A percentile compares a stretch with the other conserved stretches of the same genome.
These are phyloP conservation scores for Actinostola sp. DNA, from an alignment of 92 coral and sea anemone species.

Conservation along the genomic window DNA sequence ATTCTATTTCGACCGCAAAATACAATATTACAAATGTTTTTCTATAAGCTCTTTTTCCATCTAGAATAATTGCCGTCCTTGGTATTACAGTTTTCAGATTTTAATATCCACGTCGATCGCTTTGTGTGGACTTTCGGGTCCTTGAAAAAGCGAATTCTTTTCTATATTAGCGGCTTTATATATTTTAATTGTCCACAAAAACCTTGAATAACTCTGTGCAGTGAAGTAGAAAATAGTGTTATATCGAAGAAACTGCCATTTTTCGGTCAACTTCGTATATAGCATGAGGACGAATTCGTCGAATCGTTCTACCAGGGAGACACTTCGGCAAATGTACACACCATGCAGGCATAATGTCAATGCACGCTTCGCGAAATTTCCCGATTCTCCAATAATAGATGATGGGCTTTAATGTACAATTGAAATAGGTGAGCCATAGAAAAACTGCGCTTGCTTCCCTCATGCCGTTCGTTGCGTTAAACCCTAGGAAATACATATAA, in stretches of 20 bases:
- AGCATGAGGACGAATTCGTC: conserved; percentile 93
- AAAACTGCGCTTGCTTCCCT: conserved; percentile 59
- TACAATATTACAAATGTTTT: background rate
- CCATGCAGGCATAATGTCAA: conserved; percentile 94
- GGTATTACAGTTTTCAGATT: background rate
- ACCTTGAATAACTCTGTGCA: background rate
- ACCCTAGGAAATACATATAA: conserved; percentile 58
- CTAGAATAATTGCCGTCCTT: background rate
- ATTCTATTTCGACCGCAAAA: background rate
- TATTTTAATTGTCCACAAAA: background rate
- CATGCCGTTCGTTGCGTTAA: conserved; percentile 41
- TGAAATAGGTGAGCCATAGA: conserved; percentile 82
- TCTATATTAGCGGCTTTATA: background rate
- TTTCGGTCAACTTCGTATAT: conserved; percentile 89
- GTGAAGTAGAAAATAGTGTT: conserved; percentile 4
- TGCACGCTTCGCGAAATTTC: conserved; percentile 94
- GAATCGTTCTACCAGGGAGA: conserved; percentile 89
- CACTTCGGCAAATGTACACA: conserved; percentile 83
- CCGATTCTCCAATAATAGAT: conserved; percentile 89
- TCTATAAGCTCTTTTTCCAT: background rate
- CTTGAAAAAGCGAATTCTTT: background rate
- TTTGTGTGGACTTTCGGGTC: background rate
- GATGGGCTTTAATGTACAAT: conserved; percentile 86
- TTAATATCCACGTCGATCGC: background rate
- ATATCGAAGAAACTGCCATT: conserved; percentile 73